Conservation (phyloP, 2,113 vertebrate species). For the Petromus typicus region DNA sequence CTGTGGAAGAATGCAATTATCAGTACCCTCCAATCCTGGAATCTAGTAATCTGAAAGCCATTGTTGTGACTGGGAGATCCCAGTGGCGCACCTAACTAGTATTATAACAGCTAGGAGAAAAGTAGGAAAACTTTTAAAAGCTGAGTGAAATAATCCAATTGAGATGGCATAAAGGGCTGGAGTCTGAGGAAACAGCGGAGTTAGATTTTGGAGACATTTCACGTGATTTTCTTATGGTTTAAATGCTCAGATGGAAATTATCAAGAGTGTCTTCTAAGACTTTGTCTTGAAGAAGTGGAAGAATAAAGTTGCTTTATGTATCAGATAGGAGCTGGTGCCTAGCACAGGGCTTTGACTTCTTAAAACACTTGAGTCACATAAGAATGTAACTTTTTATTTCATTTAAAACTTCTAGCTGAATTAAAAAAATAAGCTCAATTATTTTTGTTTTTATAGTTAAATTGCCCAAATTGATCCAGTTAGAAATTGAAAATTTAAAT, state of each 20-base stretch:
- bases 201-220: conserved; percentile 37
- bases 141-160: background rate
- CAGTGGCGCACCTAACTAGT: background rate
- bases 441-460: conserved; percentile 15
- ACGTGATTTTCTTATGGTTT: conserved; percentile 34
- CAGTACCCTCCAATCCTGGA: background rate
- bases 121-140: background rate
- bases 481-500: conserved; percentile 38
- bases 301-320: background rate
- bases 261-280: background rate
- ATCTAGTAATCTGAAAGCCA: background rate
- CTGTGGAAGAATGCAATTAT: background rate
- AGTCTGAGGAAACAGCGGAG: background rate
- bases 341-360: background rate
- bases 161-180: background rate
- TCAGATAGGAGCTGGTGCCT: conserved; percentile 31
- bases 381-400: conserved; percentile 19
- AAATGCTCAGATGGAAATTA: background rate
- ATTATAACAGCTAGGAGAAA: background rate
- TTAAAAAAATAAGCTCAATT: too few relatives aligned
- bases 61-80: background rate
- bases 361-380: background rate
- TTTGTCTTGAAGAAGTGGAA: background rate
- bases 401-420: background rate
- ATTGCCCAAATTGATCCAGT: background rate